These are phyloP conservation scores for Muricea muricata DNA, from an alignment of 92 coral and sea anemone species.

Conservation along the genomic window DNA sequence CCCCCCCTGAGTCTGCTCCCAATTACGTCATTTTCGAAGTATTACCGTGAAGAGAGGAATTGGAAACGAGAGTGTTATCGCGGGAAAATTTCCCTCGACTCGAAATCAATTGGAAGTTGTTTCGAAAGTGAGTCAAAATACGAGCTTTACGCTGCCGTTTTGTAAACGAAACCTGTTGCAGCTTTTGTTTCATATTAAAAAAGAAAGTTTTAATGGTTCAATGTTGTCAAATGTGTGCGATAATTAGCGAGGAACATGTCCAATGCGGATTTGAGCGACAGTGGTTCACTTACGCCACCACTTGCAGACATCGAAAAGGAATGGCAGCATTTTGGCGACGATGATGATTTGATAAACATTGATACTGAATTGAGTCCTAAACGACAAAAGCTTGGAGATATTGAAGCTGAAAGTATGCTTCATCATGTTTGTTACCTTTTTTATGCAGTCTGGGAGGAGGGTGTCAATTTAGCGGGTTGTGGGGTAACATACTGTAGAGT, in stretches of 20 bases:
- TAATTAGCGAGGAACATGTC: not conserved
- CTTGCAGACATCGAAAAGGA: not conserved
- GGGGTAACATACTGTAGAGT: too few species aligned
- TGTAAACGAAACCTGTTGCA: too few species aligned
- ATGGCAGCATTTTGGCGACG: slow-evolving; percentile 5
- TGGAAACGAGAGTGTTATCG: not conserved
- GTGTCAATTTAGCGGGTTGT: too few species aligned
- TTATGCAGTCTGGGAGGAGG: not conserved
- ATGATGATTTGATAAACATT: not conserved
- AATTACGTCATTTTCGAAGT: too few species aligned
- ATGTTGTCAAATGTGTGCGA: not conserved
- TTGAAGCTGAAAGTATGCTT: not conserved
- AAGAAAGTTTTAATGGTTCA: too few species aligned
- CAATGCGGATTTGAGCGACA: not conserved
- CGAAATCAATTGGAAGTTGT: too few species aligned
- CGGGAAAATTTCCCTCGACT: not conserved
- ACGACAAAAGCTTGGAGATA: slow-evolving; percentile 5
- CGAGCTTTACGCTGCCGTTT: not conserved
- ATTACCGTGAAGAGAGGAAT: too few species aligned
- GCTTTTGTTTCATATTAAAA: too few species aligned
- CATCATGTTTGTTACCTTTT: not conserved
- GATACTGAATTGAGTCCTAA: not conserved
- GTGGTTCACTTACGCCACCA: slow-evolving; percentile 13
- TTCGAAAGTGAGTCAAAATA: too few species aligned
- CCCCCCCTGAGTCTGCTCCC: too few species aligned